Evolutionary conservation across 2,113 vertebrate genomes (phyloP), one percentile per base, ranked within the genome.

Genomic region (Syrrhaptes paradoxus): DNA sequence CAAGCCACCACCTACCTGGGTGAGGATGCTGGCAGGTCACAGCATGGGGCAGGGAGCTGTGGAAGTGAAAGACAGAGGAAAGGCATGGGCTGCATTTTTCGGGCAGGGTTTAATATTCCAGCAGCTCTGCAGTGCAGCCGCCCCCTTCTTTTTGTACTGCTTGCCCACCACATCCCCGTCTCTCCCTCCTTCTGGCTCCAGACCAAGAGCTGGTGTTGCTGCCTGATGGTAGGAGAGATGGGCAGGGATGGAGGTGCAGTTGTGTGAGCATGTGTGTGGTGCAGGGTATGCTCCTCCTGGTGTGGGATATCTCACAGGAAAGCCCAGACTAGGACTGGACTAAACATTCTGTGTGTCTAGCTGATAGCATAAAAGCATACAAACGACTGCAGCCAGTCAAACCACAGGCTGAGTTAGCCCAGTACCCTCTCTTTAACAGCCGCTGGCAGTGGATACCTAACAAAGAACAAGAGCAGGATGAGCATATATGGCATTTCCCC

Each of bases 71-170:
- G 55, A 14, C 46, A 59, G 66, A 15, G 20, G 18, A 67, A 63
- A 19, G 1, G 5, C 5, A 4, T 2, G 18, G 48, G 26, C 28
- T 49, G 36, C 2, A 0, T 24, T 70, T 8, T 85, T 26, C n/a
- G 48, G 49, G 18, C 21, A 84, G 49, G 22, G 9, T 38, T 68
- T 36, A 29, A 48, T 20, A 17, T 65, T 61, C 66, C 2, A 3
- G 17, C 34, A 73, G 4, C 46, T 61, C 59, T 61, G 0, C 1
- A 3, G 32, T 62, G 61, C 51, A 87, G 11, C n/a, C 70, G 7
- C 6, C 29, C 16, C 4, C 12, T 87, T 80, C 32, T 73, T 84
- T 76, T 77, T 28, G 22, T 49, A 34, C 34, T 75, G 17, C 22
- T 85, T 88, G 41, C 41, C 54, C 55, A 70, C 16, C 7, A 70